These are phyloP conservation scores for Apodemia hepburni DNA, from an alignment of 2,888 invertebrate genomes.

Conservation along the genomic window DNA sequence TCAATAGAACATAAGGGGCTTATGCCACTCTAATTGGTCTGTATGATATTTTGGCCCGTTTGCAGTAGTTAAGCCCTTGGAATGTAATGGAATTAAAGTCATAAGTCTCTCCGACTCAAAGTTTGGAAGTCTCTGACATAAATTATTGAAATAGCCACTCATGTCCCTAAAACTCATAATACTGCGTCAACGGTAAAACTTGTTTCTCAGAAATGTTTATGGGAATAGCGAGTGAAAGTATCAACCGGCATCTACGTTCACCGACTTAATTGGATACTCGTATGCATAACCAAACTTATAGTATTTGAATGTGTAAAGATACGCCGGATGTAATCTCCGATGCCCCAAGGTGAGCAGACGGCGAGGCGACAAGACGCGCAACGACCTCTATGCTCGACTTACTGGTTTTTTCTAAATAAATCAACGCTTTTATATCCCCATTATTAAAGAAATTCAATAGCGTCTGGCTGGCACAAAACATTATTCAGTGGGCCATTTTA, in stretches of 20 bases:
- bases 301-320: slow-evolving; percentile 43
- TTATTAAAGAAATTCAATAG: slow-evolving; percentile 56
- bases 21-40: not conserved
- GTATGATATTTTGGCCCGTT: not conserved
- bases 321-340: slow-evolving; percentile 47
- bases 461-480: slow-evolving; percentile 53
- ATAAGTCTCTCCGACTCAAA: not conserved
- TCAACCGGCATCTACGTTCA: slow-evolving; percentile 33
- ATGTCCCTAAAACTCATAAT: slow-evolving; percentile 23
- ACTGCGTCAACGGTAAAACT: slow-evolving; percentile 33
- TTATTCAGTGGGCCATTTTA: slow-evolving; percentile 11
- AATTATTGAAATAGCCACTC: not conserved
- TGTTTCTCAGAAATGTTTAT: slow-evolving; percentile 37
- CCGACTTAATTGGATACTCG: slow-evolving; percentile 33
- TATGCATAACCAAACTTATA: slow-evolving; percentile 36
- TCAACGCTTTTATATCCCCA: slow-evolving; percentile 52
- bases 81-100: not conserved
- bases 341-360: slow-evolving; percentile 69
- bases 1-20: not conserved
- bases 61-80: not conserved
- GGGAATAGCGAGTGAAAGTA: slow-evolving; percentile 52
- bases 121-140: not conserved
- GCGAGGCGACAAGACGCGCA: slow-evolving; percentile 56
- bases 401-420: slow-evolving; percentile 65
- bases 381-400: slow-evolving; percentile 57